Base-by-base conservation (phyloP, 2,888 invertebrate genomes). In the Caenorhabditis doughertyi region DNA sequence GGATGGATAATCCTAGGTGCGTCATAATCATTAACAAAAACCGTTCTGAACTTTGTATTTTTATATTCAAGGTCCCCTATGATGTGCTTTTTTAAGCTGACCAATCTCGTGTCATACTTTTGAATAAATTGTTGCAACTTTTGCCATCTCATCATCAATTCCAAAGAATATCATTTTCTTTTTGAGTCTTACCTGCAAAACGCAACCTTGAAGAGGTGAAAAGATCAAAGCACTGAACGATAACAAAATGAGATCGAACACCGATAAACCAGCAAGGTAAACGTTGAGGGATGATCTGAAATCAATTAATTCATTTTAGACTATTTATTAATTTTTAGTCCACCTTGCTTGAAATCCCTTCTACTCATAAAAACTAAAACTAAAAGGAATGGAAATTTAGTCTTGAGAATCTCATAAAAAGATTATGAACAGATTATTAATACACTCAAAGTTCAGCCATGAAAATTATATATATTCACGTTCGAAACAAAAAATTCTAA, bases 261-360 rank as follows among this genome's bases (percentile, higher is more conserved):
- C 73, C 32, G 89, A 89, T 58, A 91, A 81, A n/a, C 90, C 91
- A n/a, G 91, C 91, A n/a, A 91, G 84, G 65, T 91, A 91, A 51
- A 90, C 87, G 79, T 90, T 90, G 55, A 91, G 84, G 0, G 91
- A 91, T 23, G 89, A 90, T 79, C 86, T 86, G 71, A 27, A 65
- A 39, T 32, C 4, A 7, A 9, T 32, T 32, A 32, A 32, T 32
- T 32, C 44, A 4, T 56, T 18, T 44, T 56, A 27, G 7, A 5
- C 16, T 42, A 11, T 42, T 42, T 42, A 11, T 42, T 42, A 35
- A 7, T 35, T 42, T 5, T 16, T 11, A 42, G 4, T 18, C 9
- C 7, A n/a, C 32, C 8, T 32, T 9, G 32, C n/a, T n/a, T n/a
- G 5, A 4, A 16, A 7, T 62, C 23, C 18, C 18, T n/a, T n/a